A percentile compares a stretch with the other conserved stretches of the same genome.
Conservation (phyloP, 1,140 invertebrate genomes). For the Leguminivora glycinivorella region DNA sequence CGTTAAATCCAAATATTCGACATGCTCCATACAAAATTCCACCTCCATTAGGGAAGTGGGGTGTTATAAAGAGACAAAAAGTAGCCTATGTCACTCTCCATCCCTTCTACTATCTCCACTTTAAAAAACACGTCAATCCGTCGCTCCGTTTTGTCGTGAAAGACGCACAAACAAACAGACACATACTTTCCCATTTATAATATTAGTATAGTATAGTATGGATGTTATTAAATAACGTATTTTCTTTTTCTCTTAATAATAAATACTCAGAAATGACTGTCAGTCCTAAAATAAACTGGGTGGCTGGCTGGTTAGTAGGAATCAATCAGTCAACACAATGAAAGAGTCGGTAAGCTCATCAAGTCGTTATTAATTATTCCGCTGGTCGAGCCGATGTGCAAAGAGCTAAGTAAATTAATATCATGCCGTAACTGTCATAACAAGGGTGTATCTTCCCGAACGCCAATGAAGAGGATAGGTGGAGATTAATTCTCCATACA, state of each 20-base stretch:
- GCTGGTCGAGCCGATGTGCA: conserved; percentile 17
- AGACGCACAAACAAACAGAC: too few relatives aligned
- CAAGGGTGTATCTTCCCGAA: neutral
- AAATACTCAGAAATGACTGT: neutral
- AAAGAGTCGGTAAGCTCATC: conserved; percentile 24
- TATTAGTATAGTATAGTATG: too few relatives aligned
- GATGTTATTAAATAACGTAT: neutral
- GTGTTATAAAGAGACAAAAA: too few relatives aligned
- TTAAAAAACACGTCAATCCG: too few relatives aligned
- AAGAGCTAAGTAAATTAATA: conserved; percentile 27
- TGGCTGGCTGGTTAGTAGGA: neutral
- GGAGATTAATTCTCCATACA: too few relatives aligned
- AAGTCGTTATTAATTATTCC: conserved; percentile 21
- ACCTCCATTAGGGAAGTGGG: too few relatives aligned
- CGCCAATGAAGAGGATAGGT: neutral
- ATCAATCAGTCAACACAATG: conserved; percentile 19
- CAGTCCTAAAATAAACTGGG: neutral
- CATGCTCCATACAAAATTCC: too few relatives aligned
- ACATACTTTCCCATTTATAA: too few relatives aligned
- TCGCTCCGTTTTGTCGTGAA: too few relatives aligned
- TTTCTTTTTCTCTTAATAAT: neutral
- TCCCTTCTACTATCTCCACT: too few relatives aligned
- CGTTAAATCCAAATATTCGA: too few relatives aligned
- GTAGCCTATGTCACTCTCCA: too few relatives aligned
- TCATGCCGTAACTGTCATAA: neutral